Percentiles rank a stretch among this genome's conserved stretches.
phyloP scores from a whole-genome alignment of 2,888 invertebrate species.

The Adineta ricciae region DNA sequence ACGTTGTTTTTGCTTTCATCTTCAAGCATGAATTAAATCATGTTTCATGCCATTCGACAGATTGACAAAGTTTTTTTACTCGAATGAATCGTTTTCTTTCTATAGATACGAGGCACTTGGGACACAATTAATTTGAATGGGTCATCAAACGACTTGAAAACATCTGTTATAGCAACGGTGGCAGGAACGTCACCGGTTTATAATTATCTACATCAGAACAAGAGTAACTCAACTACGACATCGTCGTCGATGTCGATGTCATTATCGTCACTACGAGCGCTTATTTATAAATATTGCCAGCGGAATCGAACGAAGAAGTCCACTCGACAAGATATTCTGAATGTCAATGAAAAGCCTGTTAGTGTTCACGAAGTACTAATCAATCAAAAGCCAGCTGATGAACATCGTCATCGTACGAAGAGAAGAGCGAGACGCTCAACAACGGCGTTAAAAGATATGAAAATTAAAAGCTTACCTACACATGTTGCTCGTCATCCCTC shows the following conservation, averaged over 20 bases:
- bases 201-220: neutral
- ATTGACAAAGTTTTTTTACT: no score
- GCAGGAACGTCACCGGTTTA: neutral
- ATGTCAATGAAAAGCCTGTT: neutral
- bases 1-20: no score
- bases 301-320: neutral
- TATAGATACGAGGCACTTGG: neutral
- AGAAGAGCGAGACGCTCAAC: neutral
- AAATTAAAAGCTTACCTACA: neutral
- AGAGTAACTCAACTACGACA: neutral
- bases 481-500: neutral
- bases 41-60: no score
- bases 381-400: neutral
- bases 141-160: neutral
- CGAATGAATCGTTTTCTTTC: no score
- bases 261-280: neutral
- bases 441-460: neutral
- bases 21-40: no score
- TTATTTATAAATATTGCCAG: neutral
- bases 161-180: neutral
- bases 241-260: neutral
- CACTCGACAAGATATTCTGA: neutral
- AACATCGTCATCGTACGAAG: neutral
- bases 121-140: neutral
- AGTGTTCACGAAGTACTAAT: neutral